Percentiles rank a stretch among this genome's conserved stretches.
Evolutionary conservation across 2,113 vertebrate species (phyloP).

Genomic region (Ochotona curzoniae): DNA sequence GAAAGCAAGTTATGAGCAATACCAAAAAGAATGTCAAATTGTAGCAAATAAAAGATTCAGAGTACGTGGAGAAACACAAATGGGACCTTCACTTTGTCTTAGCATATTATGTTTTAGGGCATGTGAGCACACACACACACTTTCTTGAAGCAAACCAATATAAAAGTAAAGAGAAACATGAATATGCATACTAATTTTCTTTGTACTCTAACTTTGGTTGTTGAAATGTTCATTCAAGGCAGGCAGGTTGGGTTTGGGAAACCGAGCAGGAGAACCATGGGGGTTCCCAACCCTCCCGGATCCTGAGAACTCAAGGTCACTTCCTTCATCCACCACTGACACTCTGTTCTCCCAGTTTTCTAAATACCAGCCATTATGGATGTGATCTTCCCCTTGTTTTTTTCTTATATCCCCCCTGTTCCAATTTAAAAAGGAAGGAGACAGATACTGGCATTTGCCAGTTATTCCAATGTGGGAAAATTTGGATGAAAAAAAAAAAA

Average conservation of each 20-base stretch:
- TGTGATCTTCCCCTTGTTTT: not conserved
- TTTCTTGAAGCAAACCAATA: not conserved
- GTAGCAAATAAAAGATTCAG: not conserved
- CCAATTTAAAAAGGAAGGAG: not conserved
- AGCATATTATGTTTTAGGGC: not conserved
- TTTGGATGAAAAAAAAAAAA: not conserved
- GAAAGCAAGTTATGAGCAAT: conserved; percentile 14
- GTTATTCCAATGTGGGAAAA: too few species aligned
- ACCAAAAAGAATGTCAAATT: conserved; percentile 31
- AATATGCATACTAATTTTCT: not conserved
- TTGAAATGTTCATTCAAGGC: not conserved
- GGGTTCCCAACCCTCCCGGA: not conserved
- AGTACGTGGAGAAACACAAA: not conserved
- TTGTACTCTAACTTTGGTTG: not conserved
- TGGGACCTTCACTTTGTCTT: not conserved
- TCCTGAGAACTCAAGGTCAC: not conserved
- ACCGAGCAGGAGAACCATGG: not conserved
- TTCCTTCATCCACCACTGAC: not conserved
- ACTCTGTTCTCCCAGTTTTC: not conserved
- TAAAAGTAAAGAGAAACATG: not conserved
- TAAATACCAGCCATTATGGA: not conserved
- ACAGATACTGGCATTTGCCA: not conserved
- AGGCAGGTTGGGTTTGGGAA: not conserved
- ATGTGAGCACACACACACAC: not conserved
- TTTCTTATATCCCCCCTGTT: not conserved